Evolutionary conservation across 2,113 vertebrate species (phyloP), one percentile per base, ranked within the genome.

Genomic region (Coturnix japonica): DNA sequence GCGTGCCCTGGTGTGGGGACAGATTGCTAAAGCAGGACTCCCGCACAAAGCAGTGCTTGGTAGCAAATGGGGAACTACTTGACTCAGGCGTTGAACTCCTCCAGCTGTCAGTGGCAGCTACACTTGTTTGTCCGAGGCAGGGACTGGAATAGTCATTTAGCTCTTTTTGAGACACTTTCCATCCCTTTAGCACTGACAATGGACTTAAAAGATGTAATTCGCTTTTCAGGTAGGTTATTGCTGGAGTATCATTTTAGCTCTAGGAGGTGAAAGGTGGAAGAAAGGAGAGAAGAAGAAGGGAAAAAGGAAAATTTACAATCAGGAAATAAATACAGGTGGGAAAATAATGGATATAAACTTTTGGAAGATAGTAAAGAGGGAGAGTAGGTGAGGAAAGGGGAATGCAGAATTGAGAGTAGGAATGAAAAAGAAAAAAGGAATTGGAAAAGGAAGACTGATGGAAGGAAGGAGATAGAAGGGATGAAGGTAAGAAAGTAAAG

Each of bases 101-200:
- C 85, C 87, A 92, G 86, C 89, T 91, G 91, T 87, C 86, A 82
- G 4, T 92, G 72, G 81, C 67, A 93, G 67, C 72, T 92, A 57
- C 86, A 76, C 80, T 90, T 95, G 83, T 94, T 96, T 95, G 87
- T 93, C 77, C 31, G 8, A 65, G 46, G 47, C 61, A 81, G 72
- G 80, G 81, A 87, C 81, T 96, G 95, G 91, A 91, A 91, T 94
- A 93, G 60, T 93, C 31, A 0, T 95, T 95, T 92, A 77, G 46
- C 47, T 91, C 47, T 92, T 92, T 87, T 59, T 76, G 81, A 92
- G 89, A 73, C 76, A 65, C 67, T 94, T 93, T 84, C 70, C 63
- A 87, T 90, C 60, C 54, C 73, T 81, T 87, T 83, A 57, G n/a
- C 83, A 57, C 16, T 64, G 78, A 80, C 54, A 77, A 54, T 87